A percentile compares a stretch with the other conserved stretches of the same genome.
These are phyloP conservation scores for Balaeniceps rex DNA, from an alignment of 2,113 vertebrate genomes.

Conservation along the genomic window DNA sequence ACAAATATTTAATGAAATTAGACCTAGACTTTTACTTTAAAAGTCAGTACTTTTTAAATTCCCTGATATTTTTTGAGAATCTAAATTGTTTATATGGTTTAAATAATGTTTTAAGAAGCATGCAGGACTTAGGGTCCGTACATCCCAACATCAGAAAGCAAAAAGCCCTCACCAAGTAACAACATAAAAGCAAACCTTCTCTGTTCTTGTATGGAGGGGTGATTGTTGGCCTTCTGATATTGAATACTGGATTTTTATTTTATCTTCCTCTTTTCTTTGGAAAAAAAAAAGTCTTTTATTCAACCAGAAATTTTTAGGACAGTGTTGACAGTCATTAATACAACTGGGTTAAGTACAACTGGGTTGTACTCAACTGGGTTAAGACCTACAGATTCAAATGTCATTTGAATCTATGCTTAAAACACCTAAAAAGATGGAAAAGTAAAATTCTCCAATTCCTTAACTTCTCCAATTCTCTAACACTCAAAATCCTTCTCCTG, in stretches of 20 bases:
- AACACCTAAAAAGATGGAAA: background rate
- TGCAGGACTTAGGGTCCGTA: background rate
- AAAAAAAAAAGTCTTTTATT: background rate
- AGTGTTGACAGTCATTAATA: background rate
- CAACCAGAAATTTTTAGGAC: background rate
- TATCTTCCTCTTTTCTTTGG: background rate
- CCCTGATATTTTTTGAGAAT: background rate
- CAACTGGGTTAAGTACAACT: background rate
- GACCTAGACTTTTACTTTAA: background rate
- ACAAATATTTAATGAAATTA: background rate
- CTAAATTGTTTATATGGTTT: background rate
- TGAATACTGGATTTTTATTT: background rate
- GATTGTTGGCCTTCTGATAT: background rate
- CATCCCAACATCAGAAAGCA: background rate
- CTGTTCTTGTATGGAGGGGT: accelerated
- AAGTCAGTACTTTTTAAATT: background rate
- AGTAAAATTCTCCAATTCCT: background rate
- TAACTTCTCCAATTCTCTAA: background rate
- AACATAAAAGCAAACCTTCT: background rate
- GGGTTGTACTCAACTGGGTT: background rate
- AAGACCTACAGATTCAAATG: background rate
- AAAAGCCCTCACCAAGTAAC: background rate
- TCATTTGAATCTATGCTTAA: background rate
- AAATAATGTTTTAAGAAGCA: background rate
- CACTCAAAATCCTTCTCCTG: background rate